Evolutionary conservation across 2,113 vertebrate genomes (phyloP), one percentile per base, ranked within the genome.

Genomic region (Gopherus flavomarginatus): DNA sequence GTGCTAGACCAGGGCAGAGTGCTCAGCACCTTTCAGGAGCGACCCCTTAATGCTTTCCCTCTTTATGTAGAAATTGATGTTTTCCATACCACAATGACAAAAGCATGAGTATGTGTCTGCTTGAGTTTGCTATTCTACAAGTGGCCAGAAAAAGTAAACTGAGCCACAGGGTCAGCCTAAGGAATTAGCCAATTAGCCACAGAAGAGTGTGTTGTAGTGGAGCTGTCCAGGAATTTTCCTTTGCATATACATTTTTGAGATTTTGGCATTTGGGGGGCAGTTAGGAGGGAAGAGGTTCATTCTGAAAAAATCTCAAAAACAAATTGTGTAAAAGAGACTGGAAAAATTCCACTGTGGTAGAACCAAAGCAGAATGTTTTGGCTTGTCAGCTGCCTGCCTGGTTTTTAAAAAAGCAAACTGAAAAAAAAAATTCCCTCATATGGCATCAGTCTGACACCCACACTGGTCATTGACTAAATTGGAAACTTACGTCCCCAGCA

Each of bases 241-340:
- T 26, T 42, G 6, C 22, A 26, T 24, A 26, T 44, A 44, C 21
- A 77, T 22, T 77, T 77, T 44, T 77, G 22, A 44, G 38, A 42
- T 77, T 44, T 77, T 75, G 69, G 21, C 38, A 38, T 42, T 72
- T 2, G 11, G 21, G 56, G 11, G 5, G 5, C 0, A 16, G 8
- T n/a, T 7, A 21, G 21, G 8, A 4, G 21, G 3, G 8, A 17
- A 53, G 8, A 21, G 6, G 3, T n/a, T 44, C 17, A 10, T 26
- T 77, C 24, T 77, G 72, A 77, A 77, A 69, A 69, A 69, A 35
- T 65, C 35, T 77, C 9, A 7, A 7, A 26, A 44, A 19, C 14
- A 44, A 77, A 44, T 42, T 77, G 22, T 77, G n/a, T 11, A 26
- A 44, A 77, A 22, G 12, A 21, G 38, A 75, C 3, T 75, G 38